Base-by-base conservation (phyloP, 2,888 invertebrate species). In the Agrochola circellaris region DNA sequence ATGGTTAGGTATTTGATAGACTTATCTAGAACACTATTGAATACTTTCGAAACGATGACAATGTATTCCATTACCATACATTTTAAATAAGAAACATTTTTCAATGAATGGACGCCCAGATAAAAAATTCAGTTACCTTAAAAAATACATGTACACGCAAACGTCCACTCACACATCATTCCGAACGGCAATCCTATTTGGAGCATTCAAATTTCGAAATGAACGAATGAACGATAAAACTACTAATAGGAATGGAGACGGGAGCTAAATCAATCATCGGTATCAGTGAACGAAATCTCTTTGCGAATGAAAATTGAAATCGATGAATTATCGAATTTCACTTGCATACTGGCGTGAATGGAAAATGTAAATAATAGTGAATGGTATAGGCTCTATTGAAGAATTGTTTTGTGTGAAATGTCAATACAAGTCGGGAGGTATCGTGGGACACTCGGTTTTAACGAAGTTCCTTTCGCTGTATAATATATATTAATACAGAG, bases 241-340 rank as follows among this genome's bases (percentile, higher is more conserved):
- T 89, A 89, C 86, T 87, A 84, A 86, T 79, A 84, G 78, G 85
- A 83, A 86, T 74, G 78, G 82, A 81, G 73, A 75, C 66, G 76
- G 73, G 77, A 86, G 83, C 77, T 84, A 87, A 89, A 89, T 89
- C 89, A 89, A 89, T 89, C 90, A 89, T 85, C 75, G 81, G 48
- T 89, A 89, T 89, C 90, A 65, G 64, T 82, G 81, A 87, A 82
- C 79, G 76, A 75, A 85, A 87, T 88, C 87, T 84, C 83, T 81
- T 82, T 81, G 70, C 78, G 79, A 87, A 85, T 87, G 82, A 85
- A 86, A 88, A 86, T 87, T 87, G 80, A 83, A 88, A 76, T 73
- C 82, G 82, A 73, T 84, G 80, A 83, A 79, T 84, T 77, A 79
- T 84, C 67, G 77, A 65, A 71, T 81, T 82, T 62, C 20, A 61